These are phyloP conservation scores for Hozukius guyotensis DNA, from an alignment of 2,797 vertebrate genomes.

Conservation along the genomic window DNA sequence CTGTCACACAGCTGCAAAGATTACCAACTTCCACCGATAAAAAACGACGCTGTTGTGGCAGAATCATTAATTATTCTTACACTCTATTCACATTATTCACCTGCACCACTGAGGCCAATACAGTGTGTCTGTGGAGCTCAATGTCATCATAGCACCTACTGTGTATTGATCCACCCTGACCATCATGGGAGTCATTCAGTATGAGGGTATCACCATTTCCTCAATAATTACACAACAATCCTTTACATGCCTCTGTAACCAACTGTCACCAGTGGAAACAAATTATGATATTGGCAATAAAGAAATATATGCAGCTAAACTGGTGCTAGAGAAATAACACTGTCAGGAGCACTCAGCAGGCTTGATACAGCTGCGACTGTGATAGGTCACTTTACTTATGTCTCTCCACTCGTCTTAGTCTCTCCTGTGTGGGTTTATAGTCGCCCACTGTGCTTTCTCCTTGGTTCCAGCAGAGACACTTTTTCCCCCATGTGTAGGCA, in stretches of 20 bases:
- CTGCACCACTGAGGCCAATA: background rate
- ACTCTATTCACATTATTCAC: background rate
- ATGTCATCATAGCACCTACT: background rate
- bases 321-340: background rate
- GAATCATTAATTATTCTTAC: background rate
- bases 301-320: slow-evolving; percentile 8
- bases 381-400: slow-evolving; percentile 35
- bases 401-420: slow-evolving; percentile 27
- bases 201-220: background rate
- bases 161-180: background rate
- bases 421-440: slow-evolving; percentile 25
- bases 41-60: background rate
- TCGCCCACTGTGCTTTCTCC: slow-evolving; percentile 34
- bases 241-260: background rate
- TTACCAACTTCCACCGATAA: slow-evolving; percentile 10
- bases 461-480: slow-evolving; percentile 30
- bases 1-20: slow-evolving; percentile 24
- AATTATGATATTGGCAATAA: slow-evolving; percentile 5
- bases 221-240: background rate
- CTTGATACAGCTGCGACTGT: slow-evolving; percentile 22
- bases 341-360: background rate
- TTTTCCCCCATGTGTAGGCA: slow-evolving; percentile 1
- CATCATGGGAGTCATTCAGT: background rate
- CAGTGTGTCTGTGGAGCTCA: background rate
- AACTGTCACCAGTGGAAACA: background rate